Base-by-base conservation (phyloP, 2,888 invertebrate species). In the Cerceris rybyensis region DNA sequence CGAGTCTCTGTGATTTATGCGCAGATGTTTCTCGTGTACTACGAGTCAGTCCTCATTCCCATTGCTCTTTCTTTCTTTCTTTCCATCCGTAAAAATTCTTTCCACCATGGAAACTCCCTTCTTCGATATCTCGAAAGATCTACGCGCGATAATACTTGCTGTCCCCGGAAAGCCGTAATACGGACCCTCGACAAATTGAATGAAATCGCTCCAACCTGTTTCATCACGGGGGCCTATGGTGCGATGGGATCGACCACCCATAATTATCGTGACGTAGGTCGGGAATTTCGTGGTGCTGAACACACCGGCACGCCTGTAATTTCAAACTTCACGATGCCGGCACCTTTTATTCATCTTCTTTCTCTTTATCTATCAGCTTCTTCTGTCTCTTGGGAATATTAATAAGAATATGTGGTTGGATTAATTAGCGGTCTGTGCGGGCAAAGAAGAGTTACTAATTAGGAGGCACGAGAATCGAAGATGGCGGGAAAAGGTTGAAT, bases 181-280 rank as follows among this genome's bases (percentile, higher is more conserved):
- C 55, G 60, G 70, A 50, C 61, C 66, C 65, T 65, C 69, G 78
- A 83, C 81, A 83, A 83, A 83, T 83, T 83, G 83, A 83, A 83
- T 83, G 81, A 83, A 83, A 82, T 82, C 71, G 77, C 54, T 70
- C 63, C 58, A 71, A 81, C 83, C 78, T 81, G 83, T 81, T 83
- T 52, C 80, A 60, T 39, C 57, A 50, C 55, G 64, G 50, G 28
- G 46, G 58, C 61, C 66, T 17, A 58, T 41, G 66, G 17, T 43
- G 46, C 63, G 76, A 59, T 50, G 52, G 28, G 63, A 69, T 54
- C 60, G 84, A 78, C 84, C 84, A 84, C 82, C 81, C 80, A 60
- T 84, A 84, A 84, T 84, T 84, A 84, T 75, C 67, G 81, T 84
- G 70, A 82, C 84, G 81, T 84, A 84, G 84, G 84, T 84, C 84